phyloP scores from a whole-genome alignment of 1,140 invertebrate genomes.

The Nephila pilipes region DNA sequence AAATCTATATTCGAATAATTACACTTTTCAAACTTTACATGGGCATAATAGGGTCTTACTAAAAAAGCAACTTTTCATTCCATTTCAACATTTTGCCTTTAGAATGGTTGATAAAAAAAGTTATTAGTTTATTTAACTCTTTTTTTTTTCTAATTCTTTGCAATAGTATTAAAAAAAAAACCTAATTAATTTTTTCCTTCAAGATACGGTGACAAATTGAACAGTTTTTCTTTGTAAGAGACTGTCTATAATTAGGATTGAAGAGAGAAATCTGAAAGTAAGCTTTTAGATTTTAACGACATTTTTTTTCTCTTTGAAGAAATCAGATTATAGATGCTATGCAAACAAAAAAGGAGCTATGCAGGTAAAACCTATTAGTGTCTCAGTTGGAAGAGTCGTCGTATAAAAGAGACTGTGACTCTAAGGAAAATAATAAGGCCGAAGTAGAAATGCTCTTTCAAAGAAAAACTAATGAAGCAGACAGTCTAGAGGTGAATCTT shows the following conservation, averaged over 20 bases:
- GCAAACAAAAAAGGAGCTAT: too few relatives aligned
- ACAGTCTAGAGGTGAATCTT: too few relatives aligned
- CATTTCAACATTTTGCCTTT: background rate
- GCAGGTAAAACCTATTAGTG: too few relatives aligned
- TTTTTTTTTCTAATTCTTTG: background rate
- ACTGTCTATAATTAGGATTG: background rate
- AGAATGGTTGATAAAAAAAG: background rate
- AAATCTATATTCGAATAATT: background rate
- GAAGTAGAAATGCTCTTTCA: too few relatives aligned
- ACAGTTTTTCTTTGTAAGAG: background rate
- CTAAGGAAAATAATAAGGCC: too few relatives aligned
- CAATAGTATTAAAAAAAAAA: background rate
- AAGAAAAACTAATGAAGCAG: too few relatives aligned
- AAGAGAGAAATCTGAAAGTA: background rate
- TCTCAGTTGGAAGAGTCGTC: too few relatives aligned
- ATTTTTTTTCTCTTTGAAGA: background rate
- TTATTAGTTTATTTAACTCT: background rate
- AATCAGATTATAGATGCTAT: too few relatives aligned
- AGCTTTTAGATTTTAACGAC: constrained; percentile 26
- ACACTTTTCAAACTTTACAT: background rate
- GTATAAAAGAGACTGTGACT: too few relatives aligned
- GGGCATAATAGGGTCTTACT: background rate
- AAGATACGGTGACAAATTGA: background rate
- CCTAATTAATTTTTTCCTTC: background rate
- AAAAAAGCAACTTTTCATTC: background rate